A percentile compares a stretch with the other conserved stretches of the same genome.
These are phyloP conservation scores for Platichthys stellatus DNA, from an alignment of 2,113 vertebrate species.

Conservation along the genomic window DNA sequence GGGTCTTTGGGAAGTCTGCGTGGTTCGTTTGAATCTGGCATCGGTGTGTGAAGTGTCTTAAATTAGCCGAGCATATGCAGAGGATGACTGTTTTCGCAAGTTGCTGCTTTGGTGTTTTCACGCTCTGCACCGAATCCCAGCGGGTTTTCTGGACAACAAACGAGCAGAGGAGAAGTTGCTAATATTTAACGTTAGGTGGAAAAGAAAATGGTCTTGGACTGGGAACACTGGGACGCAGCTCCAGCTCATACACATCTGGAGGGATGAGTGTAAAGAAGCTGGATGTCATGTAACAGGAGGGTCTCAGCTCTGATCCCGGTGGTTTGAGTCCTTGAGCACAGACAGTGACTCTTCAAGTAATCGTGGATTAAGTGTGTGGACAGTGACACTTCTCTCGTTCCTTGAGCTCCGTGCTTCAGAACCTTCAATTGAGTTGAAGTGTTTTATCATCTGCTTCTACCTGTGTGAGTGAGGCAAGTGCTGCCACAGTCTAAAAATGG, in stretches of 20 bases:
- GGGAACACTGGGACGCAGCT: not conserved
- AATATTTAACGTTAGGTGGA: not conserved
- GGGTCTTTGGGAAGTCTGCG: no score
- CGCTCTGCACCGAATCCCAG: slow-evolving; percentile 44
- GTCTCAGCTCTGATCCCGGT: not conserved
- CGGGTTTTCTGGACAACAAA: slow-evolving; percentile 37
- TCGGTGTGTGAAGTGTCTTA: slow-evolving; percentile 32
- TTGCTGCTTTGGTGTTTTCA: slow-evolving; percentile 58
- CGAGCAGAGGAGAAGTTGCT: not conserved
- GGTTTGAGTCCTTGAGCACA: not conserved
- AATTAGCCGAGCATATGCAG: slow-evolving; percentile 65
- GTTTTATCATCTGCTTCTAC: not conserved
- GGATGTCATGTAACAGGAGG: not conserved
- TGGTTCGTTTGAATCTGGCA: slow-evolving; percentile 17
- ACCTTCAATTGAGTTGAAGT: not conserved
- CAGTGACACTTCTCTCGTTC: no score
- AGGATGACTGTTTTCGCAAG: slow-evolving; percentile 63
- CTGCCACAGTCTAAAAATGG: slow-evolving; percentile 29
- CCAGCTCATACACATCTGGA: not conserved
- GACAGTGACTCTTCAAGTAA: no score
- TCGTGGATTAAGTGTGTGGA: no score
- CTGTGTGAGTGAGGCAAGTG: not conserved
- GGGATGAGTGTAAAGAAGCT: not conserved
- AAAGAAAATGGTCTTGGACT: not conserved
- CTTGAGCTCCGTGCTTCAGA: no score